phyloP scores from a whole-genome alignment of 2,888 invertebrate species.

The Ectemnius continuus region DNA sequence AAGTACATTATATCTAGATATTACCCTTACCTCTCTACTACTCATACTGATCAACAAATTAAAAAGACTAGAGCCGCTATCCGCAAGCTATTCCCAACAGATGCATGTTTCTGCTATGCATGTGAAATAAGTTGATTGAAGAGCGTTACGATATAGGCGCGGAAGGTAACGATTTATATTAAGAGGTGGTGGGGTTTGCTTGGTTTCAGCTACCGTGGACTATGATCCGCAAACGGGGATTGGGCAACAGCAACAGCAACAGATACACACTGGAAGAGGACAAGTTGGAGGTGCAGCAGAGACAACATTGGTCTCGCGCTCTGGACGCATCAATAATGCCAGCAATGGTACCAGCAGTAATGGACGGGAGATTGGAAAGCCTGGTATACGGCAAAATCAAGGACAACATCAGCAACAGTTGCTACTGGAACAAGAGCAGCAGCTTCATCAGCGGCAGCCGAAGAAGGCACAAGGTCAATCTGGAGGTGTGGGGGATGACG shows the following conservation, averaged over 20 bases:
- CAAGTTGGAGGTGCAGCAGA: slow-evolving; percentile 47
- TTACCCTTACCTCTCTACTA: no score
- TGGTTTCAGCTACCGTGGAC: slow-evolving; percentile 71
- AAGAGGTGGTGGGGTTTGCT: no score
- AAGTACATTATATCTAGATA: no score
- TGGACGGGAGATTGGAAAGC: background rate
- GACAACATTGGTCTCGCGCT: slow-evolving; percentile 44
- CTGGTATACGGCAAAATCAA: slow-evolving; percentile 22
- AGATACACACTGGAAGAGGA: slow-evolving; percentile 47
- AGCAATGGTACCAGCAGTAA: slow-evolving; percentile 45
- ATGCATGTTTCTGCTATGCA: no score
- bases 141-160: no score
- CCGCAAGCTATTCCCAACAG: no score
- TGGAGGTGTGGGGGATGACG: slow-evolving; percentile 73
- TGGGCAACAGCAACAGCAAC: slow-evolving; percentile 63
- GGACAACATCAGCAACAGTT: slow-evolving; percentile 46
- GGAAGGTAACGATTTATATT: no score
- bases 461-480: slow-evolving; percentile 58
- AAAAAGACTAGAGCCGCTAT: no score
- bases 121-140: no score
- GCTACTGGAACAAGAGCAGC: slow-evolving; percentile 39
- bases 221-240: slow-evolving; percentile 72
- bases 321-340: slow-evolving; percentile 47
- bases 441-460: slow-evolving; percentile 53
- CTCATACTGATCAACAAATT: no score